A percentile compares a stretch with the other conserved stretches of the same genome.
phyloP scores from a whole-genome alignment of 2,113 vertebrate genomes.

The Rutilus rutilus region DNA sequence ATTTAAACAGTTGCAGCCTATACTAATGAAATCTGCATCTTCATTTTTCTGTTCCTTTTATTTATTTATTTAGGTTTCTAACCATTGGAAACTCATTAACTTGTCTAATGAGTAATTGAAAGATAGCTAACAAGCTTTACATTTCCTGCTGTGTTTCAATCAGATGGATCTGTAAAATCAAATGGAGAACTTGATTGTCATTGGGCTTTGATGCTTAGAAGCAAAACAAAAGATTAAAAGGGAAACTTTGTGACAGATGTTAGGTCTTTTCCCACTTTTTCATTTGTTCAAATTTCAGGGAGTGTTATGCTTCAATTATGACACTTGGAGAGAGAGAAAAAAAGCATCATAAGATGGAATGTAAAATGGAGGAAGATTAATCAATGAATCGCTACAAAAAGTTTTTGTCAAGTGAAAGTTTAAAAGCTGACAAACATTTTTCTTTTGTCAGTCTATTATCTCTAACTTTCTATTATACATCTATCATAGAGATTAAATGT shows the following conservation, averaged over 20 bases:
- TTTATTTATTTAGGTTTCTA: background rate
- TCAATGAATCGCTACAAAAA: background rate
- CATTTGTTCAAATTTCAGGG: background rate
- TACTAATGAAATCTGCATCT: background rate
- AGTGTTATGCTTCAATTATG: background rate
- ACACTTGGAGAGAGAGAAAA: background rate
- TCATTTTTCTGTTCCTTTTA: slow-evolving; percentile 47
- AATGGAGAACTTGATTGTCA: background rate
- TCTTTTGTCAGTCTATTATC: background rate
- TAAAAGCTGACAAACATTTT: background rate
- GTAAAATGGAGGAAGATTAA: background rate
- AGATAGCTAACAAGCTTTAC: slow-evolving; percentile 17
- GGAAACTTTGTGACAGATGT: background rate
- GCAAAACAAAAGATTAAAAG: slow-evolving; percentile 10
- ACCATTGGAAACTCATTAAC: background rate
- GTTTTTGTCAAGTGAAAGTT: background rate
- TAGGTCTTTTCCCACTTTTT: background rate
- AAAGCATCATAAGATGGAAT: too few species aligned
- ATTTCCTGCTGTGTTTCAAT: background rate
- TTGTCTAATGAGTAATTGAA: slow-evolving; percentile 6
- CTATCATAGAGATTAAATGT: background rate
- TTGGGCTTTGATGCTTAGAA: background rate
- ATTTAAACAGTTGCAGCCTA: background rate
- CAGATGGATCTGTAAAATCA: slow-evolving; percentile 5
- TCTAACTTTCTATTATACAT: background rate